Conservation (phyloP, 2,888 invertebrate genomes). For the Synergus laeviventris region DNA sequence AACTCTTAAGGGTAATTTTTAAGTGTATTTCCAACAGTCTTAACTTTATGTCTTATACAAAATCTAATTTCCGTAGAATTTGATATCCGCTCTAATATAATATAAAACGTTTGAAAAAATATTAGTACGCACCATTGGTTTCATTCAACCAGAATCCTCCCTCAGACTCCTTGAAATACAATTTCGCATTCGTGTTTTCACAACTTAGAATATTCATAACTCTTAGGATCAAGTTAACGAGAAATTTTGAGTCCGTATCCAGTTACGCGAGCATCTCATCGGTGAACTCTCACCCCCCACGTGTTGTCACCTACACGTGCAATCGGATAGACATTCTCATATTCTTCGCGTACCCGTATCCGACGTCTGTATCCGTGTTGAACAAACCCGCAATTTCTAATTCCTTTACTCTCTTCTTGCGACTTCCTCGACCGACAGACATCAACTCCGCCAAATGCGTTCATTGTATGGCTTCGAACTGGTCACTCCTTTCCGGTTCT, state of each 20-base stretch:
- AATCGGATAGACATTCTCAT: slow-evolving; percentile 36
- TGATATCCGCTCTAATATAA: background rate
- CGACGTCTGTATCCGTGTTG: background rate
- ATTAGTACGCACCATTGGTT: slow-evolving; percentile 11
- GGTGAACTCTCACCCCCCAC: slow-evolving; percentile 14
- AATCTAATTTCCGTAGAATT: background rate
- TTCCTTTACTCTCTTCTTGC: background rate
- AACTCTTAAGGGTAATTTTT: background rate
- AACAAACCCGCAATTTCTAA: background rate
- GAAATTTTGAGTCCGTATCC: slow-evolving; percentile 14
- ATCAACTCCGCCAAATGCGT: slow-evolving; percentile 32
- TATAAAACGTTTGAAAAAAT: background rate
- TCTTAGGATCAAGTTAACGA: slow-evolving; percentile 10
- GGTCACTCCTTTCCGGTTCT: slow-evolving; percentile 41
- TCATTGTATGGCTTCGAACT: slow-evolving; percentile 45
- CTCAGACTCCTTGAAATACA: slow-evolving; percentile 31
- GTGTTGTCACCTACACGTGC: slow-evolving; percentile 28
- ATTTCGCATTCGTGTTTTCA: slow-evolving; percentile 25
- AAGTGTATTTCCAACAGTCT: background rate
- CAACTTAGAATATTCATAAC: slow-evolving; percentile 34
- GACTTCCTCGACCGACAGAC: background rate
- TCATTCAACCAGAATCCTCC: slow-evolving; percentile 16
- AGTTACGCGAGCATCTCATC: slow-evolving; percentile 24
- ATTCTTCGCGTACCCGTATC: background rate
- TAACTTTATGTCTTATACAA: too few species aligned